Conservation (phyloP, 2,797 vertebrate species). For the Carcharodon carcharias region DNA sequence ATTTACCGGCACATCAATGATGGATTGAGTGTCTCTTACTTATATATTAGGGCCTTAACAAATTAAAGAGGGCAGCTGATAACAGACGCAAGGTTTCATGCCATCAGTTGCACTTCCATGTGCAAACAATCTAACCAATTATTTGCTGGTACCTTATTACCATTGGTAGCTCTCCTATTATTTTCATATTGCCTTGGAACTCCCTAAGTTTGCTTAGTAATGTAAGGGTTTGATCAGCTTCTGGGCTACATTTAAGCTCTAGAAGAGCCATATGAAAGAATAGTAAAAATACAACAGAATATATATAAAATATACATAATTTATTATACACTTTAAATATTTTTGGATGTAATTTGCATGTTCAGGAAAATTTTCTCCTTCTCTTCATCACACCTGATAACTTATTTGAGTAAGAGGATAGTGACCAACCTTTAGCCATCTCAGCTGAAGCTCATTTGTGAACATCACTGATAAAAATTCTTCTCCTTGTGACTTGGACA, state of each 20-base stretch:
- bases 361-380: neutral
- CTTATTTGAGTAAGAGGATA: neutral
- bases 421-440: neutral
- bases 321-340: neutral
- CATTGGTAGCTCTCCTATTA: neutral
- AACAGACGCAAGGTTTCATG: neutral
- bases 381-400: neutral
- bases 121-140: neutral
- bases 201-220: neutral
- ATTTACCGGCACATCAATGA: neutral
- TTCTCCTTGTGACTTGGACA: neutral
- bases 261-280: neutral
- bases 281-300: neutral
- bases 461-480: neutral
- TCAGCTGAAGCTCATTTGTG: neutral
- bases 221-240: neutral
- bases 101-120: neutral
- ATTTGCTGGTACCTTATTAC: neutral
- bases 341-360: neutral
- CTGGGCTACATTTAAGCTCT: neutral
- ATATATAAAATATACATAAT: neutral
- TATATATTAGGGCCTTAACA: neutral
- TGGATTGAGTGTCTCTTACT: neutral
- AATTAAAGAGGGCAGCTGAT: neutral
- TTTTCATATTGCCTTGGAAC: neutral